Conservation (phyloP, 2,888 invertebrate species). For the Myopa tessellatipennis region DNA sequence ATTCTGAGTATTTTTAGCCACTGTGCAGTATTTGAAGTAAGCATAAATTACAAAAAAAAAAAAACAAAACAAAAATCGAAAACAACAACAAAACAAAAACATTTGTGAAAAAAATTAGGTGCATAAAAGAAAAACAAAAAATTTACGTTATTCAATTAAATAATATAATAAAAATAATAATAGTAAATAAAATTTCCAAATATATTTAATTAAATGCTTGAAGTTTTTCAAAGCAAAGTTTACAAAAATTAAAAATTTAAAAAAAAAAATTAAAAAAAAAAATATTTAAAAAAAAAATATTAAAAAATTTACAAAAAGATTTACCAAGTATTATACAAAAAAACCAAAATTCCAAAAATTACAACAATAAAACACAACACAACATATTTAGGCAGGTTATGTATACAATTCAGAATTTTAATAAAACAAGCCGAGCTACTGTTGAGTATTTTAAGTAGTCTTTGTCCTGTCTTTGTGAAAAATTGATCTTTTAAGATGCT, state of each 20-base stretch:
- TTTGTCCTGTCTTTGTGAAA: constrained; percentile 27
- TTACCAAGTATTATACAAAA: constrained; percentile 30
- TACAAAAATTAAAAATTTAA: constrained; percentile 29
- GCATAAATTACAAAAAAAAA: constrained; percentile 12
- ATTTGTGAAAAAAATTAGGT: constrained; percentile 25
- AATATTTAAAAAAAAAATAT: neutral
- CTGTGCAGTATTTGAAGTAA: constrained; percentile 4
- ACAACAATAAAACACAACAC: constrained; percentile 16
- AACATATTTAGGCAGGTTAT: constrained; percentile 36
- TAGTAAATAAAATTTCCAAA: constrained; percentile 13
- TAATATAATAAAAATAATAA: neutral
- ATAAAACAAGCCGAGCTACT: constrained; percentile 12
- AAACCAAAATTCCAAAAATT: neutral
- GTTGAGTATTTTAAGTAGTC: constrained; percentile 27
- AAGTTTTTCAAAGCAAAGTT: constrained; percentile 34
- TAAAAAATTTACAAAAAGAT: constrained; percentile 26
- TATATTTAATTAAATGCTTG: constrained; percentile 34
- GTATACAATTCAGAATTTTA: constrained; percentile 34
- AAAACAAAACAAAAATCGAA: constrained; percentile 17
- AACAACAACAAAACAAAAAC: constrained; percentile 24
- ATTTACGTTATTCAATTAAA: constrained; percentile 29
- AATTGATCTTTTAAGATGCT: neutral
- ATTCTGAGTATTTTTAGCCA: constrained; percentile 37
- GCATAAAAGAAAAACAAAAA: constrained; percentile 12
- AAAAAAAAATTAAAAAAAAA: constrained; percentile 21